Percentiles rank a stretch among this genome's conserved stretches.
Conservation (phyloP, 2,797 vertebrate species). For the Lacerta bilineata region DNA sequence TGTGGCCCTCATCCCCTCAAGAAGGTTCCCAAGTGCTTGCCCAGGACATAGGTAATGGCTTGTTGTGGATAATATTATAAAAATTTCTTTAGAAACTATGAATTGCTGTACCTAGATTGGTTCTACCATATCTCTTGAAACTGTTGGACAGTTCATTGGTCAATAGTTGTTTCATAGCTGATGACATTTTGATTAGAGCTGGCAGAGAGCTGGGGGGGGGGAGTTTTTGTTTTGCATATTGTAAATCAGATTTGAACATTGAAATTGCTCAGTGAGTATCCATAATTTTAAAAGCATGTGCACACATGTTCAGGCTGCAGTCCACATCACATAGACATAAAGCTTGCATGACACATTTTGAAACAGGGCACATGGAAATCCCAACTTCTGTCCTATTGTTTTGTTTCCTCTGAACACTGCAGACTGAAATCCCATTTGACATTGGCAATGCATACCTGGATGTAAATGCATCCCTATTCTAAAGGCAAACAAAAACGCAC, state of each 20-base stretch:
- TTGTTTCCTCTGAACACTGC: slow-evolving; percentile 10
- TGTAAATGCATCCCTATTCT: slow-evolving; percentile 37
- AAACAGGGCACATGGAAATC: not conserved
- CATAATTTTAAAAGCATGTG: not conserved
- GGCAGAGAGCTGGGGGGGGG: not conserved
- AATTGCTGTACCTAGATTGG: not conserved
- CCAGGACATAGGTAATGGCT: not conserved
- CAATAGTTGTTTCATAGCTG: not conserved
- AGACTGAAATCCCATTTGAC: slow-evolving; percentile 24
- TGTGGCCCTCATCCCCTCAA: no score
- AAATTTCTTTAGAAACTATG: not conserved
- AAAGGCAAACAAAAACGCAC: not conserved
- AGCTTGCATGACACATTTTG: not conserved
- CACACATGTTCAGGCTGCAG: not conserved
- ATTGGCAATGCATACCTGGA: slow-evolving; percentile 8
- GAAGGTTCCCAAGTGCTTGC: not conserved
- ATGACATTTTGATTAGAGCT: not conserved
- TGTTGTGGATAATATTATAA: not conserved
- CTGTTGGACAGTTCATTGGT: not conserved
- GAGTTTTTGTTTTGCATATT: not conserved
- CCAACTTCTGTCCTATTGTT: not conserved
- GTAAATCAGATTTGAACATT: not conserved
- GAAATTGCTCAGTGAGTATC: not conserved
- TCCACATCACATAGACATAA: not conserved
- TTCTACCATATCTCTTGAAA: not conserved